Evolutionary conservation across 2,888 invertebrate genomes (phyloP).

Genomic region (Aleiodes testaceus): DNA sequence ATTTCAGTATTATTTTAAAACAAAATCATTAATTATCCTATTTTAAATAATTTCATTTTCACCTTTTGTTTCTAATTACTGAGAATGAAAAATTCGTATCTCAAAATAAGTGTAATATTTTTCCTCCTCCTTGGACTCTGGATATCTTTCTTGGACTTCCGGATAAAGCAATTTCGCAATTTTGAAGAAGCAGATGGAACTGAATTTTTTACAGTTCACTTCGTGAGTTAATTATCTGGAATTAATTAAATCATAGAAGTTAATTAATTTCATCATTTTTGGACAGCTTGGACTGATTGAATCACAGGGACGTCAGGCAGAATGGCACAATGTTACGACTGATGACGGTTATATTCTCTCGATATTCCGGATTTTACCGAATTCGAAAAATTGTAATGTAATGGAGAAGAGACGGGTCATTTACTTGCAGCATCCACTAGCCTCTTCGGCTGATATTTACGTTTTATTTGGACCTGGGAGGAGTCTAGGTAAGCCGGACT

Average conservation of each 20-base stretch:
- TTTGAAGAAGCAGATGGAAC: constrained; percentile 6
- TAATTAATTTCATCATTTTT: neutral
- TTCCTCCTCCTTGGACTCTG: too few relatives aligned
- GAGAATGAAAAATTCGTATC: too few relatives aligned
- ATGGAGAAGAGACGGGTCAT: constrained; percentile 54
- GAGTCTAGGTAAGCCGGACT: constrained; percentile 60
- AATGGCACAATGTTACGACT: constrained; percentile 62
- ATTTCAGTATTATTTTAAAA: too few relatives aligned
- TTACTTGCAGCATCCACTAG: constrained; percentile 61
- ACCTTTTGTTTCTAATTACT: too few relatives aligned
- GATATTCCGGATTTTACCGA: constrained; percentile 12
- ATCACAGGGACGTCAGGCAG: constrained; percentile 58
- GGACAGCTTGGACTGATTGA: constrained; percentile 56
- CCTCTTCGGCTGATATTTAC: constrained; percentile 63
- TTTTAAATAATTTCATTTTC: too few relatives aligned
- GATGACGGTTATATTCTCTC: constrained; percentile 59
- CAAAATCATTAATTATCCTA: too few relatives aligned
- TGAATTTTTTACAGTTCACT: neutral
- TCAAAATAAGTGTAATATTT: too few relatives aligned
- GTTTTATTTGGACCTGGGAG: constrained; percentile 59
- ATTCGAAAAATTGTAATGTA: neutral
- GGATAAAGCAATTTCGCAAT: constrained; percentile 1
- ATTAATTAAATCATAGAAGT: too few relatives aligned
- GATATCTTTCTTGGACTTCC: neutral
- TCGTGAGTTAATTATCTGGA: neutral